Evolutionary conservation across 1,140 invertebrate species (phyloP).

Genomic region (Samia ricini): DNA sequence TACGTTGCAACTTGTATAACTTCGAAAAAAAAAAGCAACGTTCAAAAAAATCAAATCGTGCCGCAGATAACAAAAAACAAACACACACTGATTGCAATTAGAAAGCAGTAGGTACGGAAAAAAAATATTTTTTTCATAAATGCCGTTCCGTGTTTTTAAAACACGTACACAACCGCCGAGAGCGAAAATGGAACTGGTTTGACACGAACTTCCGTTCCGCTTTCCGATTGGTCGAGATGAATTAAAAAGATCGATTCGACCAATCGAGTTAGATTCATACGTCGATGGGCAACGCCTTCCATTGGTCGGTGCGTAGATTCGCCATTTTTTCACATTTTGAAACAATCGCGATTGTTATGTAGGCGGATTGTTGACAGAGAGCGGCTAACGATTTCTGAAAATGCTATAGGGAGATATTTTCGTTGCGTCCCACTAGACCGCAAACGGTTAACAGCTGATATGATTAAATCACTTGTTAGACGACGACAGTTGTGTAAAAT

Average conservation of each 20-base stretch:
- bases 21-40: not conserved
- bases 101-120: conserved; percentile 32
- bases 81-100: conserved; percentile 25
- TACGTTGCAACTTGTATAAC: conserved; percentile 26
- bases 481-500: conserved; percentile 19
- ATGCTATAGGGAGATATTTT: conserved; percentile 41
- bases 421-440: conserved; percentile 29
- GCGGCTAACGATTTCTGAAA: conserved; percentile 39
- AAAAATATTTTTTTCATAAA: conserved; percentile 23
- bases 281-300: conserved; percentile 53
- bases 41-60: conserved; percentile 6
- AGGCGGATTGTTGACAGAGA: conserved; percentile 50
- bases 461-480: conserved; percentile 31
- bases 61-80: conserved; percentile 27
- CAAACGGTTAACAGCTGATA: conserved; percentile 30
- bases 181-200: conserved; percentile 72
- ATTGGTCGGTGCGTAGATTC: conserved; percentile 58
- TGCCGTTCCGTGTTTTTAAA: conserved; percentile 25
- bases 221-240: conserved; percentile 48
- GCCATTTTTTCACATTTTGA: conserved; percentile 68
- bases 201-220: conserved; percentile 51
- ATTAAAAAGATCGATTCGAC: conserved; percentile 34
- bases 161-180: conserved; percentile 45
- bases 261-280: conserved; percentile 36
- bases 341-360: conserved; percentile 66